phyloP scores from a whole-genome alignment of 2,113 vertebrate genomes.

The Tachuris rubrigastra region DNA sequence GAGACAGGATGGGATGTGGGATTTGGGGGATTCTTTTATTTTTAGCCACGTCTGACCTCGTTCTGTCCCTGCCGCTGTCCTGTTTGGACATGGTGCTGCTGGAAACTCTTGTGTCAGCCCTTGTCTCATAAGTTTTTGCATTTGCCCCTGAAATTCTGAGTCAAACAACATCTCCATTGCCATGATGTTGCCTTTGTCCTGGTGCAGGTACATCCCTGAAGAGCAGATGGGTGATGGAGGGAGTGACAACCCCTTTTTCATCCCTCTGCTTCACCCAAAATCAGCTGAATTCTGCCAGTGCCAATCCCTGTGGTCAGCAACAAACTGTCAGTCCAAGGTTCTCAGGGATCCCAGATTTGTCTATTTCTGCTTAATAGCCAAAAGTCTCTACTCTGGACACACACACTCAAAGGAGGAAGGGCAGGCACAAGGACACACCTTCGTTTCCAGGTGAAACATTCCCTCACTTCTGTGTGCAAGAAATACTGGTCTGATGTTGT shows the following conservation, averaged over 20 bases:
- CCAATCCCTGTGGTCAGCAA: neutral
- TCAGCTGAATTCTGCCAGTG: neutral
- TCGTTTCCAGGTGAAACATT: rapidly evolving
- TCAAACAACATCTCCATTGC: neutral
- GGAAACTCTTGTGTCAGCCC: neutral
- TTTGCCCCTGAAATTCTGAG: neutral
- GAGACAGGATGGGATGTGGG: neutral
- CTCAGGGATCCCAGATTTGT: rapidly evolving
- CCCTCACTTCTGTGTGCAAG: neutral
- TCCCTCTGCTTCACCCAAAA: neutral
- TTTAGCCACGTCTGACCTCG: neutral
- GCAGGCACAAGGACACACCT: neutral
- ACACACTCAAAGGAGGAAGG: neutral
- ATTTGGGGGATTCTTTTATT: neutral
- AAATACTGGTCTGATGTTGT: neutral
- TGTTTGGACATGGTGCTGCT: neutral
- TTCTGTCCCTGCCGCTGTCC: neutral
- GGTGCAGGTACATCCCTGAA: rapidly evolving
- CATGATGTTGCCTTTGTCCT: neutral
- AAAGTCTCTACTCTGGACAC: rapidly evolving
- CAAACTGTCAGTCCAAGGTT: rapidly evolving
- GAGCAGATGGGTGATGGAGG: neutral
- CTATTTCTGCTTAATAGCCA: neutral
- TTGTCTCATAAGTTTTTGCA: neutral
- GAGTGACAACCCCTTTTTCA: neutral